Base-by-base conservation (phyloP, 2,113 vertebrate species). In the Lepidothrix coronata region DNA sequence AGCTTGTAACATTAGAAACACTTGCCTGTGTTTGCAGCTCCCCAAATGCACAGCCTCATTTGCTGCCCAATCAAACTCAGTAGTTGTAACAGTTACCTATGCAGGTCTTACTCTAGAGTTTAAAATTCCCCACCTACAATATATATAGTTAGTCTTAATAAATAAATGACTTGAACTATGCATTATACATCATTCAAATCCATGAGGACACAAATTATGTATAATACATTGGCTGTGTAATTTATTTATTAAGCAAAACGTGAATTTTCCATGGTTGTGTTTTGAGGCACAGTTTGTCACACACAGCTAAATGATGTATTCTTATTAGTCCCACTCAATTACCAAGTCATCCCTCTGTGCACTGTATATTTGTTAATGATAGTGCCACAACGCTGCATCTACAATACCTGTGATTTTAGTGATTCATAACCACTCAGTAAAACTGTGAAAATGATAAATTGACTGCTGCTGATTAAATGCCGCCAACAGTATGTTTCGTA, bases 171-270 rank as follows among this genome's bases (percentile, higher is more conserved):
- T 98, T 98, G 98, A 98, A 98, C 98, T 98, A 97, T 98, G 98
- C 98, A 98, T 99, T 99, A 99, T 99, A 98, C 98, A 99, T 99
- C 98, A 99, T 98, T 98, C 98, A 98, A 99, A 98, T 98, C 98
- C 98, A 98, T 92, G 76, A 98, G 98, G 98, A 98, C 99, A 98
- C 98, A 98, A 98, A 98, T 98, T 97, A 99, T 99, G 98, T 98
- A 99, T 99, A 98, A 99, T 98, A 98, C 98, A 99, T 99, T 95
- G 97, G 97, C 98, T 98, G 97, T 98, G 98, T 99, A 98, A 99
- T 99, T 99, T 99, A 99, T 99, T 99, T 99, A 99, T 99, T 98
- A 99, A 98, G 98, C 98, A 99, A 99, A 99, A 98, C 97, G 98
- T 98, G 99, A 98, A 98, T 98, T 98, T 98, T 98, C 98, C 98